Conservation (phyloP, 2,113 vertebrate genomes). For the Acanthisitta chloris region DNA sequence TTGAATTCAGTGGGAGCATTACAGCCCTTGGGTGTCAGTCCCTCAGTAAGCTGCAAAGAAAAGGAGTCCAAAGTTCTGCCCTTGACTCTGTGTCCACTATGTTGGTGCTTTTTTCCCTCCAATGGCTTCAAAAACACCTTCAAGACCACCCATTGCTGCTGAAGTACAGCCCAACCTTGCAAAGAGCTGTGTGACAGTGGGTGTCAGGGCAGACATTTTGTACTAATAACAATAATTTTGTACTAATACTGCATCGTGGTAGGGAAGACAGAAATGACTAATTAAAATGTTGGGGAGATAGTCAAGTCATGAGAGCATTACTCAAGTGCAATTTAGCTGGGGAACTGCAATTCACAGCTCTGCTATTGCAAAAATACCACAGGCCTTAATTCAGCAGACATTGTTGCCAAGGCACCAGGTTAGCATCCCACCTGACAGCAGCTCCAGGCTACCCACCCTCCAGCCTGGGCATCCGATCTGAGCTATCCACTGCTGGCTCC, state of each 20-base stretch:
- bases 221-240: conserved; percentile 22
- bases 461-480: not conserved
- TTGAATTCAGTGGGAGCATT: not conserved
- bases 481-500: not conserved
- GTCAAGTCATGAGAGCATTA: conserved; percentile 61
- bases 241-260: not conserved
- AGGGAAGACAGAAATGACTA: conserved; percentile 51
- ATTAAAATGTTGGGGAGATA: conserved; percentile 53
- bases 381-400: not conserved
- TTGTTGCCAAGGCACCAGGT: not conserved
- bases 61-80: not conserved
- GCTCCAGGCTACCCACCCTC: not conserved
- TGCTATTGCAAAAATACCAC: conserved; percentile 47
- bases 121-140: not conserved
- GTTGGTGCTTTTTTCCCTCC: not conserved
- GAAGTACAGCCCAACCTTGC: not conserved
- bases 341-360: conserved; percentile 31
- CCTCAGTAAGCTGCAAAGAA: not conserved
- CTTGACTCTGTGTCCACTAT: not conserved
- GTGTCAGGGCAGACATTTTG: not conserved
- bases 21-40: not conserved
- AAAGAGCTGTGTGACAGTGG: not conserved
- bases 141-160: not conserved
- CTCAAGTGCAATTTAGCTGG: conserved; percentile 54
- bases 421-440: not conserved